Evolutionary conservation across 1,140 invertebrate genomes (phyloP).

Genomic region (Campoletis sonorensis): DNA sequence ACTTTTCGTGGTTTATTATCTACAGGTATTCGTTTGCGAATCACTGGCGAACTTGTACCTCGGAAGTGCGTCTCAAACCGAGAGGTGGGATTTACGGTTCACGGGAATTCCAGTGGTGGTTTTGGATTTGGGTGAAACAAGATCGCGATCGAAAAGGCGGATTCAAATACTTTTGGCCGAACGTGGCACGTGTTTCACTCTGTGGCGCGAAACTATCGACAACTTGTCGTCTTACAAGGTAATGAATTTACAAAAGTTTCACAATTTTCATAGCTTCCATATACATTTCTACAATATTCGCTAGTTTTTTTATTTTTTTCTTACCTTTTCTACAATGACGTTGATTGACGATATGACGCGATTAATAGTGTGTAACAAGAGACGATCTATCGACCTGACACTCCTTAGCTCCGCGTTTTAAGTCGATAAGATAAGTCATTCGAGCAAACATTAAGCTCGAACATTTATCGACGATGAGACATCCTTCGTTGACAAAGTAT

Average conservation of each 20-base stretch:
- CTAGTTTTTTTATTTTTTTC: neutral
- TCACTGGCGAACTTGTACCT: conserved; percentile 89
- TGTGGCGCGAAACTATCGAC: conserved; percentile 92
- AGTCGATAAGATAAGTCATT: no score
- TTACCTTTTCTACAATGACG: no score
- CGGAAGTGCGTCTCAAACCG: conserved; percentile 77
- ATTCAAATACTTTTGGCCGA: conserved; percentile 89
- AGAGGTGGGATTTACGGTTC: conserved; percentile 85
- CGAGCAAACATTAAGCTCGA: neutral
- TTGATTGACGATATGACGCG: no score
- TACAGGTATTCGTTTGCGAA: conserved; percentile 85
- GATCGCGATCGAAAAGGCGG: conserved; percentile 83
- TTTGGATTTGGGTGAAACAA: conserved; percentile 85
- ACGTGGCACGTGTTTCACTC: conserved; percentile 88
- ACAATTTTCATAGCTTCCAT: no score
- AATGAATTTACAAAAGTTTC: neutral
- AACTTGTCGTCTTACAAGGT: conserved; percentile 82
- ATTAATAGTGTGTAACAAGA: no score
- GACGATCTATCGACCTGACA: no score
- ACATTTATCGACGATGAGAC: conserved; percentile 3
- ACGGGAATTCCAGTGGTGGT: conserved; percentile 90
- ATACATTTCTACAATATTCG: no score
- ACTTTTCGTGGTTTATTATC: conserved; percentile 40
- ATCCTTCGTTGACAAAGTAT: neutral
- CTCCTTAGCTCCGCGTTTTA: no score